phyloP scores from a whole-genome alignment of 2,797 vertebrate genomes.

The Nasua narica region DNA sequence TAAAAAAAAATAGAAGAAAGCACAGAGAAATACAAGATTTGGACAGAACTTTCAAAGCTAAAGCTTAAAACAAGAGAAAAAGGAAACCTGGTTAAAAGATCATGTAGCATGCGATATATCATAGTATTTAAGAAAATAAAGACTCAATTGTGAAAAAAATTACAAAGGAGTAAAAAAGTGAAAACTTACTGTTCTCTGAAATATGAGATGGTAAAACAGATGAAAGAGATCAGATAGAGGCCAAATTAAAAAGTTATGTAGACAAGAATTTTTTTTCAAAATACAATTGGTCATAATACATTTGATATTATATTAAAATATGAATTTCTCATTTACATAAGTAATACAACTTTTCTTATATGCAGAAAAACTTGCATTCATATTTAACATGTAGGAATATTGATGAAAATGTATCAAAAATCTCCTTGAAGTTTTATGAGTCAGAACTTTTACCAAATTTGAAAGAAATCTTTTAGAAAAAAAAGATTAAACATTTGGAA shows the following conservation, averaged over 20 bases:
- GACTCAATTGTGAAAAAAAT: neutral
- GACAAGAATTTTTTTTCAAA: neutral
- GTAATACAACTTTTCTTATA: neutral
- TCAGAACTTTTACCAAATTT: neutral
- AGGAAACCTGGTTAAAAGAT: neutral
- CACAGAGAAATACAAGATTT: neutral
- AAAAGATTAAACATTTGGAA: neutral
- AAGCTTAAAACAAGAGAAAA: neutral
- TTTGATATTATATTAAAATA: neutral
- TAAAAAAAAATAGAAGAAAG: neutral
- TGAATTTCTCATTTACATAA: neutral
- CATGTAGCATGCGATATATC: neutral
- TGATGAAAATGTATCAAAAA: neutral
- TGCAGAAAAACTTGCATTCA: neutral
- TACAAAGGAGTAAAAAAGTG: neutral
- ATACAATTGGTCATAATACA: neutral
- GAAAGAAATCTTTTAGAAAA: neutral
- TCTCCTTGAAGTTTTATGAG: neutral
- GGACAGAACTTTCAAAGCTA: neutral
- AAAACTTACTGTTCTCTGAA: neutral
- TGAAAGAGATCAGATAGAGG: neutral
- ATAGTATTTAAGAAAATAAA: neutral
- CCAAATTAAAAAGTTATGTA: neutral
- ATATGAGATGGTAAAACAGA: neutral
- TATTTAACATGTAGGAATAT: neutral